A percentile compares a stretch with the other conserved stretches of the same genome.
Conservation (phyloP, 2,113 vertebrate species). For the Suricata suricatta region DNA sequence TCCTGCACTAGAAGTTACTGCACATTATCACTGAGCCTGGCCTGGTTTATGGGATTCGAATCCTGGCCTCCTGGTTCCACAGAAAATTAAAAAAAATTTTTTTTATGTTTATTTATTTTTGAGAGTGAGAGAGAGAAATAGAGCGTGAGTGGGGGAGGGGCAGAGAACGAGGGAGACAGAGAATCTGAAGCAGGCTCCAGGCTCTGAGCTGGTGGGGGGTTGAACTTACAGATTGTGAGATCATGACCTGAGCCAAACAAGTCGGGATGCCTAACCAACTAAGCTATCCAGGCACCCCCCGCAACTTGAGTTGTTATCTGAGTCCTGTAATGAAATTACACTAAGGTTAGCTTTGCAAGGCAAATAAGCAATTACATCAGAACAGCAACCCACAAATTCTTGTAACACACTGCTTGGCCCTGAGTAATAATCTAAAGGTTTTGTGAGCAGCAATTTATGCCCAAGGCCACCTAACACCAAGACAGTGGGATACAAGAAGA, state of each 20-base stretch:
- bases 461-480: not conserved
- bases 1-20: not conserved
- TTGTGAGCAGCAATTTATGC: not conserved
- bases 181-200: no score
- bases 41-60: not conserved
- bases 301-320: not conserved
- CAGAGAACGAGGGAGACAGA: no score
- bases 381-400: not conserved
- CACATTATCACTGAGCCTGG: not conserved
- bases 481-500: not conserved
- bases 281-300: no score
- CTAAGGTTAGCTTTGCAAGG: not conserved
- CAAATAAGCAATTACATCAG: not conserved
- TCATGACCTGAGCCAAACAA: no score
- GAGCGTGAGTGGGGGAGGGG: no score
- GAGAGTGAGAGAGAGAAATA: no score
- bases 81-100: no score
- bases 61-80: not conserved
- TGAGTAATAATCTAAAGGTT: not conserved
- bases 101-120: no score
- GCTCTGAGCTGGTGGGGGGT: no score
- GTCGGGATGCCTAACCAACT: no score
- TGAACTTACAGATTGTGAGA: no score
- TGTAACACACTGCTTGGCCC: not conserved
- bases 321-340: not conserved